Evolutionary conservation across 2,888 invertebrate genomes (phyloP).

Genomic region (Caenorhabditis macrosperma): DNA sequence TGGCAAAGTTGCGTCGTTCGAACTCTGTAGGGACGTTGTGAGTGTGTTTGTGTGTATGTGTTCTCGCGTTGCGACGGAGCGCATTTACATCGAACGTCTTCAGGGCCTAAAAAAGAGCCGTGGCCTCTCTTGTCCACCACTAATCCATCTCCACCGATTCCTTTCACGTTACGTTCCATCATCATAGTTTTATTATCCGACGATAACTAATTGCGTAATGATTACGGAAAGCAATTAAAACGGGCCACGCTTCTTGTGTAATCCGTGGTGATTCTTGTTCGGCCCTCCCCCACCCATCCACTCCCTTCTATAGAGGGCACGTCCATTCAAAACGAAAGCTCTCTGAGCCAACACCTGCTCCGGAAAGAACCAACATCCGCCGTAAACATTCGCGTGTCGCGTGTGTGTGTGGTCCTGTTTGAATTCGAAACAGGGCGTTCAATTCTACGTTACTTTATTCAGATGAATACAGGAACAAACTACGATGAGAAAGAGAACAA

Average conservation of each 20-base stretch:
- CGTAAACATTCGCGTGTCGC: conserved; percentile 48
- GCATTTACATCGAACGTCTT: neutral
- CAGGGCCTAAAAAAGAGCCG: neutral
- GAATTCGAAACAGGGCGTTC: neutral
- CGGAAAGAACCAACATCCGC: conserved; percentile 41
- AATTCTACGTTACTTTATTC: neutral
- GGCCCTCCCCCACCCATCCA: no score
- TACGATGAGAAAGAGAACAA: neutral
- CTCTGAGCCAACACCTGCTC: conserved; percentile 48
- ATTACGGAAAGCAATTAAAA: conserved; percentile 53
- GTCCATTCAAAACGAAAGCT: conserved; percentile 14
- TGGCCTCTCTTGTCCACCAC: conserved; percentile 9
- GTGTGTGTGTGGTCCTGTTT: neutral
- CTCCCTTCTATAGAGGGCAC: no score
- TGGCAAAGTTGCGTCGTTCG: neutral
- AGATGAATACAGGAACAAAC: conserved; percentile 13
- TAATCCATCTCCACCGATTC: conserved; percentile 23
- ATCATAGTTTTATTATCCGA: conserved; percentile 15
- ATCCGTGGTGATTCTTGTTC: conserved; percentile 20
- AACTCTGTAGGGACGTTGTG: neutral
- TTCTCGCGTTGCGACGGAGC: neutral
- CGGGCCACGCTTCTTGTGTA: conserved; percentile 25
- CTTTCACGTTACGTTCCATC: neutral
- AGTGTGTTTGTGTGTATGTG: no score
- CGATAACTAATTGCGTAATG: conserved; percentile 52